phyloP scores from a whole-genome alignment of 2,888 invertebrate species.

The Troides helena region DNA sequence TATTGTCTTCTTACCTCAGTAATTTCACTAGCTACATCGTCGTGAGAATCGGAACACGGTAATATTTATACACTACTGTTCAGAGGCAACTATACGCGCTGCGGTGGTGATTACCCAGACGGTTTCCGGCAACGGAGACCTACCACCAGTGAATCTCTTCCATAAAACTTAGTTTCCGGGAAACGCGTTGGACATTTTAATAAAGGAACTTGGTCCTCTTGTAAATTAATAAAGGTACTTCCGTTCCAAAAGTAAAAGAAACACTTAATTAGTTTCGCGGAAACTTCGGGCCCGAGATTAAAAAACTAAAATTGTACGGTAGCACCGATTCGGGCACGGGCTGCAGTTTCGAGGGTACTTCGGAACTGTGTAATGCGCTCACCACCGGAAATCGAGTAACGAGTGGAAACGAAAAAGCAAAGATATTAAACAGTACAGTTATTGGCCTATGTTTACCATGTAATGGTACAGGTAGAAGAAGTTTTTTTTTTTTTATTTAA shows the following conservation, averaged over 20 bases:
- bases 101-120: too few species aligned
- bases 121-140: too few species aligned
- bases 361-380: constrained; percentile 31
- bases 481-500: neutral
- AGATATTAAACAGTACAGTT: constrained; percentile 27
- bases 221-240: constrained; percentile 24
- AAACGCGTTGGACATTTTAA: constrained; percentile 17
- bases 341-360: constrained; percentile 29
- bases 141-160: neutral
- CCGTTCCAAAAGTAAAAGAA: constrained; percentile 34
- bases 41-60: too few species aligned
- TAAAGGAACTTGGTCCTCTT: constrained; percentile 30
- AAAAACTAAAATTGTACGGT: constrained; percentile 36
- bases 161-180: constrained; percentile 12
- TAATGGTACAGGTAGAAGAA: constrained; percentile 20
- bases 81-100: too few species aligned
- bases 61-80: too few species aligned
- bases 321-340: neutral
- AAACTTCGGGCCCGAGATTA: constrained; percentile 36
- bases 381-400: constrained; percentile 30
- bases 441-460: constrained; percentile 26
- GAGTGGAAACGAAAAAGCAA: constrained; percentile 31
- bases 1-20: too few species aligned
- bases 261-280: constrained; percentile 37
- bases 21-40: too few species aligned